Conservation (phyloP, 2,888 invertebrate genomes). For the Tridacna gigas region DNA sequence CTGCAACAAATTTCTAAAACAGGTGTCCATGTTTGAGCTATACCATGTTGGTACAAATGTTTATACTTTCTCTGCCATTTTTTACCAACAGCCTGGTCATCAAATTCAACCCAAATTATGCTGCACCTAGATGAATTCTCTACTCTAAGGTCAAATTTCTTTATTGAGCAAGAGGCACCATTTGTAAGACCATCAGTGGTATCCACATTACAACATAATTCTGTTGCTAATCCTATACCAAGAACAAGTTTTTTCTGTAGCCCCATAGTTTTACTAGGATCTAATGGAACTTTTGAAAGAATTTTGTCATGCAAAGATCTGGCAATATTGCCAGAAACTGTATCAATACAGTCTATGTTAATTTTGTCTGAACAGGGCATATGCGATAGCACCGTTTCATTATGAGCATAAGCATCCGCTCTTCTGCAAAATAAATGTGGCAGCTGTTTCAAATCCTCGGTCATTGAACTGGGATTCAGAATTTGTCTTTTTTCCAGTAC, state of each 20-base stretch:
- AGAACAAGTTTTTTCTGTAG: slow-evolving; percentile 38
- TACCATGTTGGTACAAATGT: slow-evolving; percentile 38
- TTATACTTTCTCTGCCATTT: slow-evolving; percentile 39
- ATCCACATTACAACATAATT: slow-evolving; percentile 59
- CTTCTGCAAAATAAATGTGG: slow-evolving; percentile 26
- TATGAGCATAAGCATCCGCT: slow-evolving; percentile 23
- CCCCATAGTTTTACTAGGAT: slow-evolving; percentile 57
- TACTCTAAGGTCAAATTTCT: slow-evolving; percentile 52
- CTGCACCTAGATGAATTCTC: slow-evolving; percentile 38
- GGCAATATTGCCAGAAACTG: slow-evolving; percentile 50
- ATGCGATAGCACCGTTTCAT: not conserved
- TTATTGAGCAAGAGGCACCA: slow-evolving; percentile 62
- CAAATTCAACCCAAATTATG: slow-evolving; percentile 65
- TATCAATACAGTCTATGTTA: slow-evolving; percentile 42
- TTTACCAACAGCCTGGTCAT: slow-evolving; percentile 41
- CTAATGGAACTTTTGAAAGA: slow-evolving; percentile 51
- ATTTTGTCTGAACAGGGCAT: not conserved
- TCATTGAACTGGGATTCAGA: not conserved
- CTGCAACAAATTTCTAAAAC: slow-evolving; percentile 34
- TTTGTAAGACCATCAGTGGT: slow-evolving; percentile 65
- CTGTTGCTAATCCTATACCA: slow-evolving; percentile 45
- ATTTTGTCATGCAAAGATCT: slow-evolving; percentile 31
- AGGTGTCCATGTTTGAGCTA: slow-evolving; percentile 35
- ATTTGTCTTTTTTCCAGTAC: not conserved
- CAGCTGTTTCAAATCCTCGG: not conserved